Conservation (phyloP, 2,797 vertebrate genomes). For the Eulemur rubriventer region DNA sequence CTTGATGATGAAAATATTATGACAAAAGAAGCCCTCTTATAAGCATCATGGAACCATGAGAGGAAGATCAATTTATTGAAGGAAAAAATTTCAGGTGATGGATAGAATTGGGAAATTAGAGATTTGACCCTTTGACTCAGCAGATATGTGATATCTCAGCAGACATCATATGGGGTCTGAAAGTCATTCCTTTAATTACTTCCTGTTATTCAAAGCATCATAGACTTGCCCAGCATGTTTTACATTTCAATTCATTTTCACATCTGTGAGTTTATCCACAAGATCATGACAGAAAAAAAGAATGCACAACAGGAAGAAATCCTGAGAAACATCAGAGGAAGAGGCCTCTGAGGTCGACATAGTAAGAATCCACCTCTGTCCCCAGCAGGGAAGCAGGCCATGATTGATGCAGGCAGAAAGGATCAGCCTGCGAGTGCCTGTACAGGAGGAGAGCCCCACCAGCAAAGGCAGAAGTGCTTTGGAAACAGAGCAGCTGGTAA, state of each 20-base stretch:
- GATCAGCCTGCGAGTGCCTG: background rate
- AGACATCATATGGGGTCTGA: background rate
- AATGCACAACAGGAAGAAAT: background rate
- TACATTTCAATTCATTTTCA: background rate
- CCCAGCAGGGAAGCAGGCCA: background rate
- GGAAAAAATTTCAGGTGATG: background rate
- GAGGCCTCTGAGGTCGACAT: background rate
- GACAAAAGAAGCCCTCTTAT: background rate
- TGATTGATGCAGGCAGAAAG: background rate
- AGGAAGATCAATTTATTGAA: background rate
- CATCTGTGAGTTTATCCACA: background rate
- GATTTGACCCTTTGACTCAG: background rate
- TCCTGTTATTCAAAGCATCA: background rate
- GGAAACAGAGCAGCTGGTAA: background rate
- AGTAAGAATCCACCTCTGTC: background rate
- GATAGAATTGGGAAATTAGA: background rate
- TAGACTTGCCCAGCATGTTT: background rate
- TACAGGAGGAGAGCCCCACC: background rate
- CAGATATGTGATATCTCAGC: background rate
- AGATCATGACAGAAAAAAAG: background rate
- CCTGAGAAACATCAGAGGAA: background rate
- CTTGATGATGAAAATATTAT: constrained; percentile 13
- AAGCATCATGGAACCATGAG: background rate
- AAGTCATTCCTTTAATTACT: background rate
- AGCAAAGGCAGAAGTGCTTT: background rate